phyloP scores from a whole-genome alignment of 2,113 vertebrate genomes.

The Lepus europaeus region DNA sequence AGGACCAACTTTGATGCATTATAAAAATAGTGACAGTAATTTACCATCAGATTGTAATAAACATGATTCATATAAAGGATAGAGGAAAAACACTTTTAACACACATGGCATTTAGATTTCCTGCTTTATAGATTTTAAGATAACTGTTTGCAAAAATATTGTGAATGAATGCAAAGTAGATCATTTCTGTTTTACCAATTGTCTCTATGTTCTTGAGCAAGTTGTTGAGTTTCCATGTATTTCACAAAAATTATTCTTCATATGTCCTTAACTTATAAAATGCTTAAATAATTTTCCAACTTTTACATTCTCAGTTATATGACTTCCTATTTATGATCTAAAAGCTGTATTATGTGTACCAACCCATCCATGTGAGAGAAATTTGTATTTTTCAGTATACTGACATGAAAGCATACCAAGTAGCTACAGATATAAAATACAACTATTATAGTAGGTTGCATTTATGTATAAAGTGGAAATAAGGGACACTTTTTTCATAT shows the following conservation, averaged over 20 bases:
- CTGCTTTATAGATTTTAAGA: neutral
- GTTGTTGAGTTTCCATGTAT: neutral
- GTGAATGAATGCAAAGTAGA: neutral
- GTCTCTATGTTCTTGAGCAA: neutral
- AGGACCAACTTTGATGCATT: neutral
- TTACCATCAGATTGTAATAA: conserved; percentile 7
- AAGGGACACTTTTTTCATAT: neutral
- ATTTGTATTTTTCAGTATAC: neutral
- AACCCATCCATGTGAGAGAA: neutral
- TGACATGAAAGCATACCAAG: neutral
- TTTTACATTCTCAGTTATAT: neutral
- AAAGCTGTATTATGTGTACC: neutral
- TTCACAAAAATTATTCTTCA: neutral
- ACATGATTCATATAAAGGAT: neutral
- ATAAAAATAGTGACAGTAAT: neutral
- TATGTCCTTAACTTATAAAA: neutral
- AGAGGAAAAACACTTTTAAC: neutral
- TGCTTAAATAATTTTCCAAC: neutral
- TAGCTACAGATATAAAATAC: neutral
- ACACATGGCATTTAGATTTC: conserved; percentile 16
- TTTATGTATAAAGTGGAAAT: neutral
- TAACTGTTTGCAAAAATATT: conserved; percentile 17
- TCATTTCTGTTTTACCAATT: neutral
- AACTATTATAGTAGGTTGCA: neutral
- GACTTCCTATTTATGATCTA: neutral